A percentile compares a stretch with the other conserved stretches of the same genome.
Conservation (phyloP, 1,140 invertebrate genomes). For the Olivierus martensii region DNA sequence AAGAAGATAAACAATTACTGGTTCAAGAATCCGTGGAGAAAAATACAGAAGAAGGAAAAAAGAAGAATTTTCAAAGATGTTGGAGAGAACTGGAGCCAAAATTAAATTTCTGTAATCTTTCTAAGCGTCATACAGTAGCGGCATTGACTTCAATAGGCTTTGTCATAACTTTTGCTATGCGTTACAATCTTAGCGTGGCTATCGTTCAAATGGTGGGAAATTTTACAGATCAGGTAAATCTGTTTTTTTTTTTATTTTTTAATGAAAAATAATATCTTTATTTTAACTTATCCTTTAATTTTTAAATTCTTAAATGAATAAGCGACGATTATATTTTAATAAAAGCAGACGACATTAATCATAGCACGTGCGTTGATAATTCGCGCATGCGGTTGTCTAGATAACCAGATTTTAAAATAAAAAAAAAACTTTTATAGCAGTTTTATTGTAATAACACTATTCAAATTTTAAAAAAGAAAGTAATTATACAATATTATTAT, state of each 20-base stretch:
- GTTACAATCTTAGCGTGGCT: slow-evolving; percentile 95
- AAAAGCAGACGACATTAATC: not conserved
- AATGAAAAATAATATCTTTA: not conserved
- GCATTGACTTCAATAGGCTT: slow-evolving; percentile 74
- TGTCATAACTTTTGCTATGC: slow-evolving; percentile 84
- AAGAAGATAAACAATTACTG: no score
- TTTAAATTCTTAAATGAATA: not conserved
- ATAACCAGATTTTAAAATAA: not conserved
- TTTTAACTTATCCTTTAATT: not conserved
- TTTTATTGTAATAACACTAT: no score
- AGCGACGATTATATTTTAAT: not conserved
- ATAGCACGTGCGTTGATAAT: no score
- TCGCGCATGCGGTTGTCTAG: not conserved
- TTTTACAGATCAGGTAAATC: slow-evolving; percentile 24
- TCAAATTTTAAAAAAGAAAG: no score
- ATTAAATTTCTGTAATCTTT: slow-evolving; percentile 43
- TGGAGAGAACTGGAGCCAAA: not conserved
- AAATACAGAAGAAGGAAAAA: no score
- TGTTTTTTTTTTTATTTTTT: not conserved
- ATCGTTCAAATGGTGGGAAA: slow-evolving; percentile 56
- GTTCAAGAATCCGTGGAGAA: no score
- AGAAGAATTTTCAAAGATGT: no score
- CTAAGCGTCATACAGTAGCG: slow-evolving; percentile 75
- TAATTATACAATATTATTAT: no score
- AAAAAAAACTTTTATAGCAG: no score